A percentile compares a stretch with the other conserved stretches of the same genome.
Evolutionary conservation across 2,888 invertebrate species (phyloP).

Genomic region (Apotomis capreana): DNA sequence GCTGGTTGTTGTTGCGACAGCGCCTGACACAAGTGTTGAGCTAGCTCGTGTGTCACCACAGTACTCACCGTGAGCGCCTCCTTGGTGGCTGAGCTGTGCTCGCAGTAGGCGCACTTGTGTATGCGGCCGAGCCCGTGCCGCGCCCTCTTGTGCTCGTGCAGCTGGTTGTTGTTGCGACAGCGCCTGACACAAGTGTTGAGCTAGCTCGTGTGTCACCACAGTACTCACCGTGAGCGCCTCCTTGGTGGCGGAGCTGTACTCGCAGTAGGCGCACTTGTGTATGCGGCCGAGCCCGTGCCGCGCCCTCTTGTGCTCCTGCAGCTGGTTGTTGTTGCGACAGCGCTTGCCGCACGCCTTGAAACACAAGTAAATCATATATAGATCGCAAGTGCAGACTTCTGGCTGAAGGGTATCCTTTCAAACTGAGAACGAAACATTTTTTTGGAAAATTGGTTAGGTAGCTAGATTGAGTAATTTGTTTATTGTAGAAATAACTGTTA

Average conservation of each 20-base stretch:
- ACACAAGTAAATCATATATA: neutral
- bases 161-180: constrained; percentile 73
- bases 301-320: constrained; percentile 75
- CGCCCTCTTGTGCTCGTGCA: constrained; percentile 75
- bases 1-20: constrained; percentile 73
- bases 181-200: constrained; percentile 72
- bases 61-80: constrained; percentile 63
- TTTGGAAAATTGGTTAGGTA: too few relatives aligned
- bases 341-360: constrained; percentile 72
- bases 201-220: too few relatives aligned
- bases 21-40: constrained; percentile 72
- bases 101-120: constrained; percentile 76
- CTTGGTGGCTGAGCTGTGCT: constrained; percentile 75
- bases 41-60: too few relatives aligned
- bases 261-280: constrained; percentile 76
- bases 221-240: constrained; percentile 63
- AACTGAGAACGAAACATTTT: too few relatives aligned
- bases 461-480: too few relatives aligned
- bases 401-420: too few relatives aligned
- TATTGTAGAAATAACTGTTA: too few relatives aligned
- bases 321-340: constrained; percentile 73
- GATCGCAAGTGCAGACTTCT: too few relatives aligned
- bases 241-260: constrained; percentile 75
- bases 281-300: constrained; percentile 70
- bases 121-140: constrained; percentile 70